A percentile compares a stretch with the other conserved stretches of the same genome.
Conservation (phyloP, 2,113 vertebrate genomes). For the Oryctolagus cuniculus region DNA sequence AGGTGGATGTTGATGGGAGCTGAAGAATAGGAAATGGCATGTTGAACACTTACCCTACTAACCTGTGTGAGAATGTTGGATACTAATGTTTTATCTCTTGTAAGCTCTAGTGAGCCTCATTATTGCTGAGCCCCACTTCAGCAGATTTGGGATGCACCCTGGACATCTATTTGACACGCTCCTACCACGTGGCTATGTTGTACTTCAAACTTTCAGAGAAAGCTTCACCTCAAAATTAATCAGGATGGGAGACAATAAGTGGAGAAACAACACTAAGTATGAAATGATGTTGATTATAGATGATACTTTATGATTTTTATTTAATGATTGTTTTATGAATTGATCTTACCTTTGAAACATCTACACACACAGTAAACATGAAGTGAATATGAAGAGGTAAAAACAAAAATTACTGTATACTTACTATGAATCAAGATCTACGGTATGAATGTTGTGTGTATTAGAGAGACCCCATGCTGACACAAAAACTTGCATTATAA, state of each 20-base stretch:
- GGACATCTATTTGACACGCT: not conserved
- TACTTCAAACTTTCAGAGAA: not conserved
- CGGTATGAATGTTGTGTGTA: not conserved
- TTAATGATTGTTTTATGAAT: not conserved
- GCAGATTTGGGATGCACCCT: not conserved
- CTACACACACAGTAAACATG: not conserved
- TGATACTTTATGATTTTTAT: slow-evolving; percentile 9
- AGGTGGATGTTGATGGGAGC: not conserved
- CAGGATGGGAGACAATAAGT: not conserved
- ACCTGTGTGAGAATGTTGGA: not conserved
- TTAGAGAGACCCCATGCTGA: not conserved
- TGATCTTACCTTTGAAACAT: slow-evolving; percentile 27
- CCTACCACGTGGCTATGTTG: not conserved
- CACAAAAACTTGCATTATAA: not conserved
- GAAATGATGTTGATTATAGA: not conserved
- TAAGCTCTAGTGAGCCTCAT: not conserved
- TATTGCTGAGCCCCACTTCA: not conserved
- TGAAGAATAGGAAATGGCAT: not conserved
- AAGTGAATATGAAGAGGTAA: not conserved
- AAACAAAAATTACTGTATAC: not conserved
- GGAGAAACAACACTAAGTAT: not conserved
- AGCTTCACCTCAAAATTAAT: not conserved
- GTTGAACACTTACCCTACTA: not conserved
- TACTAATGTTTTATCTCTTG: not conserved
- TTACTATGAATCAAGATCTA: not conserved